phyloP scores from a whole-genome alignment of 2,888 invertebrate genomes.

The Conistra vaccinii region DNA sequence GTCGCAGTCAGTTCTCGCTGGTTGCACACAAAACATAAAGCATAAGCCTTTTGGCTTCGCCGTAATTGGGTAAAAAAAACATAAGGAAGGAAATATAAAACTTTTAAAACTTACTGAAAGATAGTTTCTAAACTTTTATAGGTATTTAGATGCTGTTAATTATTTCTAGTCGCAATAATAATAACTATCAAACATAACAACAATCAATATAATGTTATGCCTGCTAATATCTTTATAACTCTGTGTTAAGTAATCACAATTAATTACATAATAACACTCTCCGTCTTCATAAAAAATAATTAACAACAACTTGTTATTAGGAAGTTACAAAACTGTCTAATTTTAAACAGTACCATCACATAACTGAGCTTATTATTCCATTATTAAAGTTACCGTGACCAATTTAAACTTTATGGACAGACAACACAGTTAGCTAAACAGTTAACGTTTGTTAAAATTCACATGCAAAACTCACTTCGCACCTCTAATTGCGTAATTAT shows the following conservation, averaged over 20 bases:
- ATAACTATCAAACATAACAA: slow-evolving; percentile 5
- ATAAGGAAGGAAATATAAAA: slow-evolving; percentile 13
- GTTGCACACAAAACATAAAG: not conserved
- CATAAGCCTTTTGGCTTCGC: too few relatives aligned
- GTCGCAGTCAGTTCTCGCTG: not conserved
- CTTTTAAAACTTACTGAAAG: not conserved
- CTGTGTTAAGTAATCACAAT: slow-evolving; percentile 26
- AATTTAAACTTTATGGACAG: slow-evolving; percentile 62
- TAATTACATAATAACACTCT: slow-evolving; percentile 36
- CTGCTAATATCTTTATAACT: slow-evolving; percentile 20
- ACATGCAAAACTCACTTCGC: slow-evolving; percentile 70
- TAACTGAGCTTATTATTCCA: slow-evolving; percentile 61
- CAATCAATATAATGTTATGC: not conserved
- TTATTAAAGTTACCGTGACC: slow-evolving; percentile 63
- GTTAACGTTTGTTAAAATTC: slow-evolving; percentile 70
- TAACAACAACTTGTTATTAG: slow-evolving; percentile 40
- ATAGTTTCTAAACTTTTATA: not conserved
- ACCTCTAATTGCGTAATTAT: slow-evolving; percentile 70
- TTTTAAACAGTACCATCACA: slow-evolving; percentile 51
- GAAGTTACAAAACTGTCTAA: slow-evolving; percentile 59
- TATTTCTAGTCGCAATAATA: slow-evolving; percentile 1
- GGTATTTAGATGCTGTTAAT: not conserved
- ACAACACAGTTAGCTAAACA: slow-evolving; percentile 69
- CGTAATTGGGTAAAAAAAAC: not conserved
- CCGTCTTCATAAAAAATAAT: slow-evolving; percentile 41